A percentile compares a stretch with the other conserved stretches of the same genome.
These are phyloP conservation scores for Tachycineta bicolor DNA, from an alignment of 2,113 vertebrate genomes.

Conservation along the genomic window DNA sequence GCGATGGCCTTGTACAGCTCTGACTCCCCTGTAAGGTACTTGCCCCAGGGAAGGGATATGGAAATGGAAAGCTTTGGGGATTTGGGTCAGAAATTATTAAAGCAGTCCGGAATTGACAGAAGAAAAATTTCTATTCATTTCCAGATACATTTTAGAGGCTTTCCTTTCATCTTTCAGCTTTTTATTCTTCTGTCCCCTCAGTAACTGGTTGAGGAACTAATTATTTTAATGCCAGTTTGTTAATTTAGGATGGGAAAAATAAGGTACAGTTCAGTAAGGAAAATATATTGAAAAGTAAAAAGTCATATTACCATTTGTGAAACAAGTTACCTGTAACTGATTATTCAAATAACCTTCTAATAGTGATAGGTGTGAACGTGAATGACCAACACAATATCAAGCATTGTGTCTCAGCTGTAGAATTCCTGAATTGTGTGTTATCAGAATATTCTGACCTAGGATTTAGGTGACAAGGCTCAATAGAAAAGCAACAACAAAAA, in stretches of 20 bases:
- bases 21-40: background rate
- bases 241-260: background rate
- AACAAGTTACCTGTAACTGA: background rate
- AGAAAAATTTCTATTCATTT: background rate
- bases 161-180: background rate
- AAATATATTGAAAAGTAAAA: background rate
- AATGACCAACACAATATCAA: background rate
- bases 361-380: background rate
- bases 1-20: background rate
- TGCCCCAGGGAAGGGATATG: background rate
- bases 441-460: background rate
- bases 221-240: background rate
- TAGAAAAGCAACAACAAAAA: background rate
- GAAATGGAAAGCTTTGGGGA: background rate
- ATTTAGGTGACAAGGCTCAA: background rate
- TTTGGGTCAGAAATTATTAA: background rate
- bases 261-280: background rate
- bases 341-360: background rate
- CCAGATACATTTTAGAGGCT: background rate
- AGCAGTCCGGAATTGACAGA: background rate
- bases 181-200: background rate
- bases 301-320: background rate
- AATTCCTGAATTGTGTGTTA: background rate
- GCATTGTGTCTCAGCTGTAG: background rate
- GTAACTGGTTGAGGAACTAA: background rate